phyloP scores from a whole-genome alignment of 2,113 vertebrate species.

The Martes martes region DNA sequence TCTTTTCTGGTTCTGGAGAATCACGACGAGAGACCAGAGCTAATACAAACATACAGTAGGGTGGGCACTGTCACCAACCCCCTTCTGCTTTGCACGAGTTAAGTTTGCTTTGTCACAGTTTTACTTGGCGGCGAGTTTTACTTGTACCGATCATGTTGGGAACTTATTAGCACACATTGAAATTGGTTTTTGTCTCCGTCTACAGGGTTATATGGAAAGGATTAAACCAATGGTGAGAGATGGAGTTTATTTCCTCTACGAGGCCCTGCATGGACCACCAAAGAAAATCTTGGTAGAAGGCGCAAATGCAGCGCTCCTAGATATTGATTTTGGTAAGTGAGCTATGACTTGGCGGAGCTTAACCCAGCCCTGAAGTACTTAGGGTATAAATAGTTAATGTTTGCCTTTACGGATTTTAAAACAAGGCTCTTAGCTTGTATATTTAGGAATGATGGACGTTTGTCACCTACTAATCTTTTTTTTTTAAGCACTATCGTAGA shows the following conservation, averaged over 20 bases:
- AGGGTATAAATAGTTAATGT: slow-evolving; percentile 20
- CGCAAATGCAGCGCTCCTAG: slow-evolving; percentile 95
- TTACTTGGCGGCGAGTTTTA: neutral
- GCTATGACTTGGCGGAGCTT: neutral
- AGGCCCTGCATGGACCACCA: slow-evolving; percentile 93
- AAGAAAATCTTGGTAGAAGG: slow-evolving; percentile 99
- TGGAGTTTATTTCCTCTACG: slow-evolving; percentile 96
- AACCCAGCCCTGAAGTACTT: neutral
- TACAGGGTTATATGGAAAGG: slow-evolving; percentile 90
- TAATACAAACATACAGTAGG: neutral
- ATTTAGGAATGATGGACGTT: neutral
- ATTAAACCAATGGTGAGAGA: slow-evolving; percentile 97
- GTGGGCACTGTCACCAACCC: rapidly evolving
- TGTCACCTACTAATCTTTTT: neutral
- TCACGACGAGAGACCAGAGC: neutral
- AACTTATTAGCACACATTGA: neutral
- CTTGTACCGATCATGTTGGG: neutral
- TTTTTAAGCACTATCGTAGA: neutral
- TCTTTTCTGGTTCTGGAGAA: neutral
- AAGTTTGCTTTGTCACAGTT: neutral
- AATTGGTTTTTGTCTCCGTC: slow-evolving; percentile 53
- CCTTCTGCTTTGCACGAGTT: neutral
- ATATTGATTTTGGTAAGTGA: slow-evolving; percentile 97
- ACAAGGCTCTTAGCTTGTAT: slow-evolving; percentile 4
- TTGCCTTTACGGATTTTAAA: slow-evolving; percentile 10